Evolutionary conservation across 2,888 invertebrate species (phyloP).

Genomic region (Idaea biselata): DNA sequence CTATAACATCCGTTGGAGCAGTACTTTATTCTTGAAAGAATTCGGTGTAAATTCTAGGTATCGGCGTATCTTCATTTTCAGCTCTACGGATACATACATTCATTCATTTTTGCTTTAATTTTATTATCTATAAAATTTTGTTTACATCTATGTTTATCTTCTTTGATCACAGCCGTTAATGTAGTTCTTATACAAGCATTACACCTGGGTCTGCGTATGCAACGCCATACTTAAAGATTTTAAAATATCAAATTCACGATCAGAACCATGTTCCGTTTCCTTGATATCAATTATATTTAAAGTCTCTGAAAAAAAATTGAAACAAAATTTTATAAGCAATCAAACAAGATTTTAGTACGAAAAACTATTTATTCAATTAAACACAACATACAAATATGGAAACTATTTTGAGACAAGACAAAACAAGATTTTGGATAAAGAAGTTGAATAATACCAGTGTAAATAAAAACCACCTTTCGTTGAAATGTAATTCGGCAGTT

Average conservation of each 20-base stretch:
- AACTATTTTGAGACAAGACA: no score
- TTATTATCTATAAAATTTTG: slow-evolving; percentile 10
- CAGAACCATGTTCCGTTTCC: neutral
- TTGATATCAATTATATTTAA: neutral
- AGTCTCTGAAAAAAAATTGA: neutral
- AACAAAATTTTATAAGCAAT: no score
- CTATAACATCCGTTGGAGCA: no score
- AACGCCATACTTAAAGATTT: neutral
- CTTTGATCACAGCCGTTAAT: neutral
- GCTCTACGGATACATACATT: slow-evolving; percentile 7
- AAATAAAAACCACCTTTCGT: no score
- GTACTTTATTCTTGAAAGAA: slow-evolving; percentile 10
- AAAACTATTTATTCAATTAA: no score
- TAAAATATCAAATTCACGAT: neutral
- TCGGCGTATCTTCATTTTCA: slow-evolving; percentile 6
- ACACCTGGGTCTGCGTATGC: no score
- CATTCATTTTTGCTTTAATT: slow-evolving; percentile 9
- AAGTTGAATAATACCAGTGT: no score
- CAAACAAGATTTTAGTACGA: no score
- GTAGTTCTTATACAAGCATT: no score
- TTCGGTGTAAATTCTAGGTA: slow-evolving; percentile 16
- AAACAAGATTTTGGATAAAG: no score
- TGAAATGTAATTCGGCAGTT: no score
- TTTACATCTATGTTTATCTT: slow-evolving; percentile 6
- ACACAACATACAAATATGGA: no score